phyloP scores from a whole-genome alignment of 2,888 invertebrate species.

The Boloria selene region DNA sequence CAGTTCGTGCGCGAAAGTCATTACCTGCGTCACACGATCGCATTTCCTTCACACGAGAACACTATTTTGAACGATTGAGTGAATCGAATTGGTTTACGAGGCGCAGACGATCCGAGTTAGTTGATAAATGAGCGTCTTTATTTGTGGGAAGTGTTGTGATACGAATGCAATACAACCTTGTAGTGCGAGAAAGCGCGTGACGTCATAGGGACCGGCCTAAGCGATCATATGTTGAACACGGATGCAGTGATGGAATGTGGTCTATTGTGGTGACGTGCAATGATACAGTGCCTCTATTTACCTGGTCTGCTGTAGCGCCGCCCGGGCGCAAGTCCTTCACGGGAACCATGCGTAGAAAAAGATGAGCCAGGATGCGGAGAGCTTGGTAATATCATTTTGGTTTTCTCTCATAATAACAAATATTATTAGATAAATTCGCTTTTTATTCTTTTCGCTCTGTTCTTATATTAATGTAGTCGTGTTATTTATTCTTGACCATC shows the following conservation, averaged over 20 bases:
- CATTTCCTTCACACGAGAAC: constrained; percentile 72
- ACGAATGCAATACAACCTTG: constrained; percentile 61
- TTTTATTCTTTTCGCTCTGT: constrained; percentile 1
- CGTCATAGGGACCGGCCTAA: constrained; percentile 75
- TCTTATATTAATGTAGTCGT: background rate
- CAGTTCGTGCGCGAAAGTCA: constrained; percentile 82
- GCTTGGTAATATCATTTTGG: constrained; percentile 84
- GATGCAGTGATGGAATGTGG: constrained; percentile 82
- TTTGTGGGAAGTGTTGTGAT: constrained; percentile 43
- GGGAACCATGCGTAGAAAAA: constrained; percentile 86
- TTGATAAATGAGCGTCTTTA: constrained; percentile 48
- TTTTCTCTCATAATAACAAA: constrained; percentile 45
- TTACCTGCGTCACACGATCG: constrained; percentile 75
- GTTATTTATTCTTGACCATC: constrained; percentile 18
- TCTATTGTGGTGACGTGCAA: constrained; percentile 75
- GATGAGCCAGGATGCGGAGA: constrained; percentile 88
- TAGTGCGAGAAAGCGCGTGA: constrained; percentile 77
- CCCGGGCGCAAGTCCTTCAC: constrained; percentile 67
- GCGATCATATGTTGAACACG: constrained; percentile 81
- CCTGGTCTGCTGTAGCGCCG: constrained; percentile 64
- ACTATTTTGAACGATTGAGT: constrained; percentile 53
- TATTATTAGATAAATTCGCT: background rate
- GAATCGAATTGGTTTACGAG: constrained; percentile 59
- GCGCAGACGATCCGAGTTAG: constrained; percentile 51
- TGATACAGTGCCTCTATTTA: constrained; percentile 68